Evolutionary conservation across 53 echinoderm and acorn worm species (phyloP).

Genomic region (Zoroaster sp.): DNA sequence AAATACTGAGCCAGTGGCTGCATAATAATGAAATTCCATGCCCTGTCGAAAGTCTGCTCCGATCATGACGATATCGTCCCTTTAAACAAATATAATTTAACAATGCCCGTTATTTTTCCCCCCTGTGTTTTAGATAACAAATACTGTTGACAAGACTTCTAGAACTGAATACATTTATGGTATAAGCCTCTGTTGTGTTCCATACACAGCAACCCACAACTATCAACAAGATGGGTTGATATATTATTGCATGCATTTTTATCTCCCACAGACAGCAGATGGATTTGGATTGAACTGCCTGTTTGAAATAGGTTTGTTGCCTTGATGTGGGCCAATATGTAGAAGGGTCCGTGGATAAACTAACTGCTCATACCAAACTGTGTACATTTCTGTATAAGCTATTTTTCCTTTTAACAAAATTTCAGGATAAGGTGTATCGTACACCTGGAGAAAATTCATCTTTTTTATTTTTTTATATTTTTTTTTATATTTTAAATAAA

Average conservation of each 20-base stretch:
- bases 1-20: too few relatives aligned
- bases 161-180: neutral
- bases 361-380: too few relatives aligned
- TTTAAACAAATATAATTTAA: neutral
- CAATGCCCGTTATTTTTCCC: neutral
- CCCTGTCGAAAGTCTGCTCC: too few relatives aligned
- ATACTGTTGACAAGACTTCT: neutral
- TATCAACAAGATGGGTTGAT: neutral
- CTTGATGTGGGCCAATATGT: neutral
- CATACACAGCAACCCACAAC: neutral
- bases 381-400: too few relatives aligned
- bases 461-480: too few relatives aligned
- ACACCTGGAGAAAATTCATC: too few relatives aligned
- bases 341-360: neutral
- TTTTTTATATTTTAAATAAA: too few relatives aligned
- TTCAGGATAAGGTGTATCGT: too few relatives aligned
- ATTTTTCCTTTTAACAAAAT: too few relatives aligned
- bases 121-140: neutral
- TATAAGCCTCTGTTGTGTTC: neutral
- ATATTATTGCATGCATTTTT: neutral
- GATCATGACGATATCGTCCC: neutral
- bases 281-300: neutral
- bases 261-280: neutral
- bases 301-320: neutral
- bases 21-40: too few relatives aligned